A percentile compares a stretch with the other conserved stretches of the same genome.
These are phyloP conservation scores for Phenganax stokvisi DNA, from an alignment of 92 coral and sea anemone species.

Conservation along the genomic window DNA sequence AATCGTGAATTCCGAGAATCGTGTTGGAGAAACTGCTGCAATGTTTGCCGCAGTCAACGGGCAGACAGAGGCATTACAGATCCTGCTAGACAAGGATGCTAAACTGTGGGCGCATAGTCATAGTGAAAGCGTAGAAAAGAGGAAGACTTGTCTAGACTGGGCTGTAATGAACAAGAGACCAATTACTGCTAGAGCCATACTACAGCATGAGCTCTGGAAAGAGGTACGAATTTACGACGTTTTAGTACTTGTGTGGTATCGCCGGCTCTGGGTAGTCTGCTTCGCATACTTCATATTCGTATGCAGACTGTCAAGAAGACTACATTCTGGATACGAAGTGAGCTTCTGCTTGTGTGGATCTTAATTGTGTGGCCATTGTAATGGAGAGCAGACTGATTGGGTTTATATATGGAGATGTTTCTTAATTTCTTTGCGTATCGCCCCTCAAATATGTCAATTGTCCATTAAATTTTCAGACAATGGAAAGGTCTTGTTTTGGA, in stretches of 20 bases:
- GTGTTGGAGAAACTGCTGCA: slow-evolving; percentile 29
- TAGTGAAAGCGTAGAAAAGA: neutral
- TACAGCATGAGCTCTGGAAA: neutral
- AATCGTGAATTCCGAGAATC: slow-evolving; percentile 13
- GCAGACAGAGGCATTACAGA: slow-evolving; percentile 1
- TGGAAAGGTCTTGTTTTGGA: neutral
- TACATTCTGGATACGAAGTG: neutral
- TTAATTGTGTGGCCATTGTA: too few species aligned
- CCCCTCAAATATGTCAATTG: neutral
- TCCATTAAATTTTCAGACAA: neutral
- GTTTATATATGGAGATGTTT: too few species aligned
- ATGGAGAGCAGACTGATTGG: too few species aligned
- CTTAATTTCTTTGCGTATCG: neutral
- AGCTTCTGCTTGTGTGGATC: too few species aligned
- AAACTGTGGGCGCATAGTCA: neutral
- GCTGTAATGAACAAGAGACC: slow-evolving; percentile 12
- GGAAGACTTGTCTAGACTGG: slow-evolving; percentile 32
- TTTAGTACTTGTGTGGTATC: too few species aligned
- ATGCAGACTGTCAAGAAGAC: neutral
- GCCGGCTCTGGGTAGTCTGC: too few species aligned
- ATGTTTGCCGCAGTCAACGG: slow-evolving; percentile 27
- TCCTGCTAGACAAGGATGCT: neutral
- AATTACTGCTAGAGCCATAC: slow-evolving; percentile 1
- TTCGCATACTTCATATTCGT: too few species aligned
- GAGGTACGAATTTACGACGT: neutral